These are phyloP conservation scores for Elysia chlorotica DNA, from an alignment of 1,140 invertebrate genomes.

Conservation along the genomic window DNA sequence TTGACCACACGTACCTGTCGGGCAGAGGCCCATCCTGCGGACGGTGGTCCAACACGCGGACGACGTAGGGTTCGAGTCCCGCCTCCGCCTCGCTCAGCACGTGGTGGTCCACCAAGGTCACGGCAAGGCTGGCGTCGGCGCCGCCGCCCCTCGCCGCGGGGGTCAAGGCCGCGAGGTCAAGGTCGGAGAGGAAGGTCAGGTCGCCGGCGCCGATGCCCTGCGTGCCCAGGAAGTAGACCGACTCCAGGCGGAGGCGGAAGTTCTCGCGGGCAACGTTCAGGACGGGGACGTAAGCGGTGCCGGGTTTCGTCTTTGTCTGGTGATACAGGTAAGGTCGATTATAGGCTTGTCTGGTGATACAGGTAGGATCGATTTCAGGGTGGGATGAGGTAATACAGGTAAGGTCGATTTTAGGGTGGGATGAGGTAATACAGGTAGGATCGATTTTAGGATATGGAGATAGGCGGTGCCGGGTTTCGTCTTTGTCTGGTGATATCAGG, in stretches of 20 bases:
- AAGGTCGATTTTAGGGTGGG: no score
- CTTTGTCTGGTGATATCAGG: neutral
- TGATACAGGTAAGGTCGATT: neutral
- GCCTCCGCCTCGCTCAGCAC: neutral
- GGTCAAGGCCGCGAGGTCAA: neutral
- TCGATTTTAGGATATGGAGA: neutral
- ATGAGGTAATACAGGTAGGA: no score
- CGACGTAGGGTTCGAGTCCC: constrained; percentile 5
- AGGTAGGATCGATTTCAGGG: neutral
- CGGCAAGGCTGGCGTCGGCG: neutral
- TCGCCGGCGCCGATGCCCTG: neutral
- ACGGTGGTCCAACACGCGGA: constrained; percentile 11
- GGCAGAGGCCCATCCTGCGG: neutral
- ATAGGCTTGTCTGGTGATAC: neutral
- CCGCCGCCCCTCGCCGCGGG: no score
- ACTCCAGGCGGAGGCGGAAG: constrained; percentile 1
- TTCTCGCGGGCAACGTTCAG: neutral
- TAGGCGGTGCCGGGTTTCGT: neutral
- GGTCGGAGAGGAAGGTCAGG: constrained; percentile 2
- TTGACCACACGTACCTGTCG: neutral
- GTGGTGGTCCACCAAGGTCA: constrained; percentile 16
- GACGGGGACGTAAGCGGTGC: neutral
- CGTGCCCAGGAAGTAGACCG: neutral
- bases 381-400: no score
- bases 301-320: neutral